These are phyloP conservation scores for Gymnobelideus leadbeateri DNA, from an alignment of 2,113 vertebrate species.

Conservation along the genomic window DNA sequence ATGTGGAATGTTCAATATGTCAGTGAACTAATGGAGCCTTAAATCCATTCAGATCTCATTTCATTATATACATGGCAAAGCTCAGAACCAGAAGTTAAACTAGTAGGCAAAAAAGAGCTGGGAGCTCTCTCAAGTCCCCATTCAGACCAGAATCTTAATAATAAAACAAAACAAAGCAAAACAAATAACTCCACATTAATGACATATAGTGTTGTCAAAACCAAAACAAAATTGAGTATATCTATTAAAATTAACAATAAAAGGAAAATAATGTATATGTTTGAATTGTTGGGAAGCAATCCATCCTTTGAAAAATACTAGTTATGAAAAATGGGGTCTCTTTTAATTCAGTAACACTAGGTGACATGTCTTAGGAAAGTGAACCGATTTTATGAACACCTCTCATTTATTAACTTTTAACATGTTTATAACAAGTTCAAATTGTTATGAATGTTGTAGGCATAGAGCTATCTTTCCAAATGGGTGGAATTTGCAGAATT, in stretches of 20 bases:
- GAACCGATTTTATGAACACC: not conserved
- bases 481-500: not conserved
- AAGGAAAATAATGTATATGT: constrained; percentile 58
- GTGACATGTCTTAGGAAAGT: constrained; percentile 39
- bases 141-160: constrained; percentile 74
- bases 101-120: constrained; percentile 74
- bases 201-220: constrained; percentile 76
- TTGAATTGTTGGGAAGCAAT: constrained; percentile 49
- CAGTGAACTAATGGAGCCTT: constrained; percentile 1
- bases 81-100: constrained; percentile 61
- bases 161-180: constrained; percentile 36
- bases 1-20: not conserved
- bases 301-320: constrained; percentile 52
- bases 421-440: constrained; percentile 35
- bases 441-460: constrained; percentile 36
- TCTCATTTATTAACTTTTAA: constrained; percentile 19
- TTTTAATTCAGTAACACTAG: constrained; percentile 55
- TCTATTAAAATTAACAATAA: constrained; percentile 67
- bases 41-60: constrained; percentile 29
- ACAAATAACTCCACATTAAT: constrained; percentile 78
- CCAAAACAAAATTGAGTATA: constrained; percentile 47
- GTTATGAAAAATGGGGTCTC: not conserved
- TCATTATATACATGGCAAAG: constrained; percentile 73
- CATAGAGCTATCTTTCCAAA: constrained; percentile 41
- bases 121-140: constrained; percentile 74